Evolutionary conservation across 2,888 invertebrate species (phyloP).

Genomic region (Drosophila putrida): DNA sequence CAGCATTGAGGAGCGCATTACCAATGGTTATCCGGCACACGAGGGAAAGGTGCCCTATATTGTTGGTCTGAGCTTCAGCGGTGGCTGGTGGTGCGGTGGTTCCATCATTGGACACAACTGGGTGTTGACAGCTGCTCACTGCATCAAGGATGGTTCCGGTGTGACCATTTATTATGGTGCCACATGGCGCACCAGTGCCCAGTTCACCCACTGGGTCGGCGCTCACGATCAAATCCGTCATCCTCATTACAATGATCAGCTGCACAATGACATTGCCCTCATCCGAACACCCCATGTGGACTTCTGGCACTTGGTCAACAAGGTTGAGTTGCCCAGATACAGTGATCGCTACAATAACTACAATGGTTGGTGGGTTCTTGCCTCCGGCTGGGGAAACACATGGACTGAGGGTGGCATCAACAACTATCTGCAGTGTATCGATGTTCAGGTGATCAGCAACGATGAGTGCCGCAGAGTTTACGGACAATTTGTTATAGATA

Average conservation of each 20-base stretch:
- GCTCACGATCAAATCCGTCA: conserved; percentile 32
- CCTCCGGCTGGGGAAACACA: conserved; percentile 75
- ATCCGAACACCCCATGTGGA: conserved; percentile 67
- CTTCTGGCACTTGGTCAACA: conserved; percentile 52
- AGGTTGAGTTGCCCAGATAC: conserved; percentile 55
- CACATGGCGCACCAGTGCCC: conserved; percentile 57
- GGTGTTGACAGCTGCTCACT: conserved; percentile 73
- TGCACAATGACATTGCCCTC: conserved; percentile 54
- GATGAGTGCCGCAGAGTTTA: conserved; percentile 66
- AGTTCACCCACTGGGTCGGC: conserved; percentile 56
- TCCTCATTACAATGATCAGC: conserved; percentile 37
- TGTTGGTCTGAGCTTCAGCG: conserved; percentile 72
- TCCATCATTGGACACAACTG: conserved; percentile 59
- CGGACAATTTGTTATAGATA: conserved; percentile 22
- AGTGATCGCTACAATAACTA: conserved; percentile 54
- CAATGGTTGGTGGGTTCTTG: conserved; percentile 53
- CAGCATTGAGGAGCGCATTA: conserved; percentile 61
- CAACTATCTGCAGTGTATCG: conserved; percentile 80
- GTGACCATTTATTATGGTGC: conserved; percentile 65
- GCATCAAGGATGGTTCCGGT: conserved; percentile 52
- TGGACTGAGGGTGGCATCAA: conserved; percentile 55
- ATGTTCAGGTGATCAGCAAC: conserved; percentile 80
- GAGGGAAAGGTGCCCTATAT: conserved; percentile 75
- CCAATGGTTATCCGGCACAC: conserved; percentile 63
- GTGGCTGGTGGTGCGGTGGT: conserved; percentile 74